A percentile compares a stretch with the other conserved stretches of the same genome.
phyloP scores from a whole-genome alignment of 1,140 invertebrate genomes.

The Papilio polyxenes region DNA sequence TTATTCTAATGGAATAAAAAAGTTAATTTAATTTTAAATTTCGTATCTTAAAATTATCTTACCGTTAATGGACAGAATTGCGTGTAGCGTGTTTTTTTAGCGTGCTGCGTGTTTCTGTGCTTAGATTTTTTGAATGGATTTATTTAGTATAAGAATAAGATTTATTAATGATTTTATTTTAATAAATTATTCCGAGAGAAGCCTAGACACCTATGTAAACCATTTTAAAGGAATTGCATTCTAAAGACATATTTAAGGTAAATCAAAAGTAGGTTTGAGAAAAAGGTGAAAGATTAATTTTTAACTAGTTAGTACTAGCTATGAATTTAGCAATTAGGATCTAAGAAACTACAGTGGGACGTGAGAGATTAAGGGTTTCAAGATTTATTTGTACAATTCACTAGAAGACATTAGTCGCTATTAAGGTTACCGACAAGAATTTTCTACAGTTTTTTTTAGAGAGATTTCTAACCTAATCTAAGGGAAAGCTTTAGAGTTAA shows the following conservation, averaged over 20 bases:
- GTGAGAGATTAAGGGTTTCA: conserved; percentile 76
- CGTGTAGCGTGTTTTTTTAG: conserved; percentile 71
- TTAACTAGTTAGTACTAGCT: conserved; percentile 36
- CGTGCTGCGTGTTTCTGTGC: conserved; percentile 53
- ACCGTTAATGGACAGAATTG: conserved; percentile 79
- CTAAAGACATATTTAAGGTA: conserved; percentile 5
- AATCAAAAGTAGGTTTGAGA: not conserved
- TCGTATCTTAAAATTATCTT: conserved; percentile 63
- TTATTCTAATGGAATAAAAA: conserved; percentile 56
- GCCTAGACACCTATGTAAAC: not conserved
- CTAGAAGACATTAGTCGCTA: conserved; percentile 65
- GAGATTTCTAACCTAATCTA: conserved; percentile 43
- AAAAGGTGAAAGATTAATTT: conserved; percentile 18
- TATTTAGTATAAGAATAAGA: conserved; percentile 41
- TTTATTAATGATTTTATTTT: not conserved
- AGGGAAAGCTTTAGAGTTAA: conserved; percentile 35
- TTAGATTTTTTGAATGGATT: conserved; percentile 42
- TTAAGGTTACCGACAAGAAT: conserved; percentile 54
- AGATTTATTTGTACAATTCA: conserved; percentile 70
- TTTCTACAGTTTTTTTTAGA: conserved; percentile 52
- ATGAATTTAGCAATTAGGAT: conserved; percentile 44
- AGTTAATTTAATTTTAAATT: conserved; percentile 55
- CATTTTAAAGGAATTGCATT: conserved; percentile 5
- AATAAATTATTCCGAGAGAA: not conserved
- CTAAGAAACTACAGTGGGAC: conserved; percentile 71